These are phyloP conservation scores for Salvelinus fontinalis DNA, from an alignment of 2,113 vertebrate species.

Conservation along the genomic window DNA sequence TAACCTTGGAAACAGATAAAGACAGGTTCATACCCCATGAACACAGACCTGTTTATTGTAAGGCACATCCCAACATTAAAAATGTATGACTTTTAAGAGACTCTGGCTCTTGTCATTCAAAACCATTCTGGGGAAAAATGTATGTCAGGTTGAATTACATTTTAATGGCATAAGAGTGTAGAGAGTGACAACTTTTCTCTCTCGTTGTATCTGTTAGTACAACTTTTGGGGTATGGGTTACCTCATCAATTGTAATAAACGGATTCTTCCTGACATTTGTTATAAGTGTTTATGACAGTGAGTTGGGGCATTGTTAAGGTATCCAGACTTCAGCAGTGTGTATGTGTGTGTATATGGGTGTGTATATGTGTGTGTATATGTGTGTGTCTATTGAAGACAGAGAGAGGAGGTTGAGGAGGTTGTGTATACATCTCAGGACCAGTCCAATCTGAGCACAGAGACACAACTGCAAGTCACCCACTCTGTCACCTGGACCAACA, in stretches of 20 bases:
- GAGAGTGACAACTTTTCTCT: background rate
- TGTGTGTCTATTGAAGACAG: background rate
- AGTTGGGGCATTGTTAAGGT: background rate
- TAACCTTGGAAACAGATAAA: background rate
- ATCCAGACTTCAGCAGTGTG: background rate
- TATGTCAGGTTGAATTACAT: background rate
- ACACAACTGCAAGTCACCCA: conserved; percentile 37
- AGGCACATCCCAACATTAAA: no score
- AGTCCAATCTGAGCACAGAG: conserved; percentile 27
- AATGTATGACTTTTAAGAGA: background rate
- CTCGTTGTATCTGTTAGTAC: background rate
- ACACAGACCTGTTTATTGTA: background rate
- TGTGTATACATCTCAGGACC: conserved; percentile 39
- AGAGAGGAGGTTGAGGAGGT: background rate
- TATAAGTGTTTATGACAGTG: no score
- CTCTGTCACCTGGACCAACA: conserved; percentile 11
- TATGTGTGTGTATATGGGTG: background rate
- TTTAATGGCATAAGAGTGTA: no score
- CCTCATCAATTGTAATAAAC: no score
- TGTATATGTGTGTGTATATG: background rate
- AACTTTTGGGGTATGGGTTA: no score
- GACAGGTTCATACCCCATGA: background rate
- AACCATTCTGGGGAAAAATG: background rate
- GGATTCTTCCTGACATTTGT: no score
- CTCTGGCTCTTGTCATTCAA: background rate